These are phyloP conservation scores for Chrysolina oricalcia DNA, from an alignment of 2,888 invertebrate species.

Conservation along the genomic window DNA sequence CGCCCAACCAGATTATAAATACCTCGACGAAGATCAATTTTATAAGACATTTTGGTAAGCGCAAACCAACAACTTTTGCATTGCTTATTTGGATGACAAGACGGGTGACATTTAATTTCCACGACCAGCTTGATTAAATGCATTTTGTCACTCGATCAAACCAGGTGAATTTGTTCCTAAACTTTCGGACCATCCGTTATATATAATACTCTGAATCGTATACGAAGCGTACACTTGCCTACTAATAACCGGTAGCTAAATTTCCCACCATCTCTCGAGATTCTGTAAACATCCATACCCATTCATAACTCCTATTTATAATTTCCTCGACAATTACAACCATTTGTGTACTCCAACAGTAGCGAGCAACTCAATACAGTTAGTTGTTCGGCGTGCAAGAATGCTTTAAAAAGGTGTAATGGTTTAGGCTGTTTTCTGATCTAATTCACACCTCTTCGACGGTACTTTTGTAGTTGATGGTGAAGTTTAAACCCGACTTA, in stretches of 20 bases:
- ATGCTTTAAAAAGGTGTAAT: conserved; percentile 22
- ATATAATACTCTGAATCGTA: no score
- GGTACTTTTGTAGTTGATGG: conserved; percentile 38
- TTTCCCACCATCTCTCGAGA: conserved; percentile 10
- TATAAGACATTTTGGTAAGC: no score
- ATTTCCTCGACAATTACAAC: conserved; percentile 4
- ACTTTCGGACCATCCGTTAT: no score
- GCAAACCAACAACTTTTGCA: no score
- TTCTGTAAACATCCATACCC: conserved; percentile 8
- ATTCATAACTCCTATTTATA: conserved; percentile 18
- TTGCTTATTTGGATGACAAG: no score
- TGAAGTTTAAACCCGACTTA: conserved; percentile 34
- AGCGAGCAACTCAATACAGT: conserved; percentile 4
- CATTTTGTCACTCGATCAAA: no score
- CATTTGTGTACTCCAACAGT: conserved; percentile 17
- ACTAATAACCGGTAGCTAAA: not conserved
- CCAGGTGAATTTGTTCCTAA: no score
- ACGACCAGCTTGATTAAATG: no score
- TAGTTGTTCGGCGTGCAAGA: not conserved
- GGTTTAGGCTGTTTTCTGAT: conserved; percentile 19
- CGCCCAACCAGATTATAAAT: no score
- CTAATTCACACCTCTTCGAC: conserved; percentile 36
- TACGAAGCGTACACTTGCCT: not conserved
- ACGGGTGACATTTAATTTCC: no score
- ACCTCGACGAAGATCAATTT: no score